Evolutionary conservation across 2,113 vertebrate species (phyloP), one percentile per base, ranked within the genome.

Genomic region (Machaerirhynchus nigripectus): DNA sequence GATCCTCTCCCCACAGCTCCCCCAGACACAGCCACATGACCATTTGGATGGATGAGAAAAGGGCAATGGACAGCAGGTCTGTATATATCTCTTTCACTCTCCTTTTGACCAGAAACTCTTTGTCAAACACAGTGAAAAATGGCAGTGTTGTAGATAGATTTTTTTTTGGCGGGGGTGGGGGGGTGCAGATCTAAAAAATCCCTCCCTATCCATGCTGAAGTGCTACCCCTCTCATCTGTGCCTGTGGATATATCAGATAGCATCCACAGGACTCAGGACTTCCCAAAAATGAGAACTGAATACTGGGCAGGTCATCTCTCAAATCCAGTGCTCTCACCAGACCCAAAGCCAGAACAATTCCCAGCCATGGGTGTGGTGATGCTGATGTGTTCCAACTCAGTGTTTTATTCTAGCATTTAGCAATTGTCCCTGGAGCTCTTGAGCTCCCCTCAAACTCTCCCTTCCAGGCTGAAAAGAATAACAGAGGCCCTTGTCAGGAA

Each of bases 91-190:
- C 63, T 69, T 73, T 82, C 60, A 53, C 17, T 22, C 59, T 78
- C 74, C 78, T 91, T 85, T 96, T 82, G 53, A 82, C 57, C 65
- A 93, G 70, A 82, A 87, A 75, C 31, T 88, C 44, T 88, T 77
- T 39, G 50, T 60, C 84, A 68, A 76, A 46, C 7, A 69, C 91
- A 63, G 4, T 46, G 16, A 44, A 73, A n/a, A 73, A 49, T 46
- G 24, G 11, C 61, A 80, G 24, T 30, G 5, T 26, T 60, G 47
- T 33, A 23, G 18, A 67, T 20, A 52, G 31, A 40, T 16, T 65
- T 59, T 47, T 63, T 14, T 5, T 9, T 39, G 39, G 39, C 39
- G 11, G 11, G 11, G 2, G 15, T n/a, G n/a, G 3, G 2, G 5
- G 1, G 21, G 21, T 46, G 46, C 46, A 46, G 19, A 21, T 65